phyloP scores from a whole-genome alignment of 2,797 vertebrate genomes.

The Eulemur coronatus region DNA sequence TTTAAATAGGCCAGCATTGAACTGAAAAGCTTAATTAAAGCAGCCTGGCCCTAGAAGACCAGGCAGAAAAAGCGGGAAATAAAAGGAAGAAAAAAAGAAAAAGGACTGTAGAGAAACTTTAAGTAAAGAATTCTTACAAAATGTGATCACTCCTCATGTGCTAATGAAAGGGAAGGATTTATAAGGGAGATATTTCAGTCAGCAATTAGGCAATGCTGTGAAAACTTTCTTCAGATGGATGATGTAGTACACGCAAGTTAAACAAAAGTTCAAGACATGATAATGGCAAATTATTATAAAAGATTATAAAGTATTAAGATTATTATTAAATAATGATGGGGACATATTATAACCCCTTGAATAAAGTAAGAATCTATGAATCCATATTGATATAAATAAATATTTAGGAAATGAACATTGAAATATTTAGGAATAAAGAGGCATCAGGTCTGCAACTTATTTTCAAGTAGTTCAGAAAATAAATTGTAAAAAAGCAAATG shows the following conservation, averaged over 20 bases:
- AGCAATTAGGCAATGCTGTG: background rate
- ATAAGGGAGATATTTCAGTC: background rate
- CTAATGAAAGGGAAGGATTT: background rate
- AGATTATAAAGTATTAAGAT: background rate
- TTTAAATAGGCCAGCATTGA: background rate
- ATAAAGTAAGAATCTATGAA: slow-evolving; percentile 4
- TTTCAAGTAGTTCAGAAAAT: slow-evolving; percentile 1
- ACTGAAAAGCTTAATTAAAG: slow-evolving; percentile 8
- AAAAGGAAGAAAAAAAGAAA: background rate
- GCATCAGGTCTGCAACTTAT: background rate
- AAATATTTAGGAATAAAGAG: slow-evolving; percentile 41
- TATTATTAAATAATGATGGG: background rate
- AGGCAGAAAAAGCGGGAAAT: background rate
- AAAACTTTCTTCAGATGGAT: background rate
- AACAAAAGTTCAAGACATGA: slow-evolving; percentile 22
- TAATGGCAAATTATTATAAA: background rate
- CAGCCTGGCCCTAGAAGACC: background rate
- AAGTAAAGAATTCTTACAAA: background rate
- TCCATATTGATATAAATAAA: background rate
- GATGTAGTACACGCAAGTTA: background rate
- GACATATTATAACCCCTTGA: slow-evolving; percentile 4
- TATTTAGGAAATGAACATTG: slow-evolving; percentile 4
- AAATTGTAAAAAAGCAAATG: background rate
- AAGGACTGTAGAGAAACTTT: background rate
- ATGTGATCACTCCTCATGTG: background rate